These are phyloP conservation scores for Venustoraphidia nigricollis DNA, from an alignment of 2,888 invertebrate genomes.

Conservation along the genomic window DNA sequence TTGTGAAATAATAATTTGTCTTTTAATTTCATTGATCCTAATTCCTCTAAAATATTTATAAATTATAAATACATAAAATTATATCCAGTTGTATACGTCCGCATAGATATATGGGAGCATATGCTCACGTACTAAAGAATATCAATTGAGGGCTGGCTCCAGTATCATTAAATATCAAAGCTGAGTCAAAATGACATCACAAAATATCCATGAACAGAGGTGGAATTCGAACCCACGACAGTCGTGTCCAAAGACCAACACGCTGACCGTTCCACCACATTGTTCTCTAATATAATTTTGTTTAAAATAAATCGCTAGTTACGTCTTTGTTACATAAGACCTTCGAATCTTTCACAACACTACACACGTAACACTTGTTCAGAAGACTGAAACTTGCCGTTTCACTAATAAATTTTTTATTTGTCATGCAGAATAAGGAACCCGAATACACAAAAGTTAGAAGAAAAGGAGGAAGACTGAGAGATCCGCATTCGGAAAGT, in stretches of 20 bases:
- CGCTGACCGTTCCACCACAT: not conserved
- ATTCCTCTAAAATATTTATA: no score
- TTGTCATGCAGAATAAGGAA: slow-evolving; percentile 47
- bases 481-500: slow-evolving; percentile 71
- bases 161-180: no score
- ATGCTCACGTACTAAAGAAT: no score
- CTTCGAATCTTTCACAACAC: no score
- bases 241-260: not conserved
- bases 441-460: slow-evolving; percentile 72
- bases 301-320: no score
- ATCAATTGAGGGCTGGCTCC: no score
- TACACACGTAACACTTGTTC: not conserved
- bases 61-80: no score
- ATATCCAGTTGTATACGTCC: no score
- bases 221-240: not conserved
- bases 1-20: no score
- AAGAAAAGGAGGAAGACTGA: slow-evolving; percentile 62
- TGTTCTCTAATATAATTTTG: not conserved
- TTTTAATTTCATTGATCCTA: no score
- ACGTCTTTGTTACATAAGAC: no score
- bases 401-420: slow-evolving; percentile 7
- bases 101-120: no score
- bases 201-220: not conserved
- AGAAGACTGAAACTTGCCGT: not conserved
- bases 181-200: not conserved